Percentiles rank a stretch among this genome's conserved stretches.
These are phyloP conservation scores for Aeoliscus strigatus DNA, from an alignment of 2,797 vertebrate species.

Conservation along the genomic window DNA sequence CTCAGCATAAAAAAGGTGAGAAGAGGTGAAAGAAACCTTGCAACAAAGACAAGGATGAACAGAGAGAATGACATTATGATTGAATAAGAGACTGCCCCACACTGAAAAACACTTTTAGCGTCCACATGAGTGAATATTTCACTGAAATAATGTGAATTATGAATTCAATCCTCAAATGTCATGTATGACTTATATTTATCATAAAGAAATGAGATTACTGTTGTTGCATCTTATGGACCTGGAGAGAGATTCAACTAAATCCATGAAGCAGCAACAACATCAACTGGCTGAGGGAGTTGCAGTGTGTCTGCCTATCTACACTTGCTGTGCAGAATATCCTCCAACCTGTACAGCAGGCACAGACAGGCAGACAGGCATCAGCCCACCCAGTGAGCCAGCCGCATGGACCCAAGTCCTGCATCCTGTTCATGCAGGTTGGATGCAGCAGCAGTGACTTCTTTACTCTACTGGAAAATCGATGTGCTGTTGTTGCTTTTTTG, in stretches of 20 bases:
- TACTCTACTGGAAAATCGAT: too few species aligned
- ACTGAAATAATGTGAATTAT: too few species aligned
- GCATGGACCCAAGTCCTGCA: slow-evolving; percentile 33
- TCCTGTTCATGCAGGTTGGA: not conserved
- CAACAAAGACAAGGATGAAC: too few species aligned
- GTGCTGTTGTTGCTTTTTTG: not conserved
- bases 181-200: slow-evolving; percentile 7
- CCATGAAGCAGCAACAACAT: slow-evolving; percentile 15
- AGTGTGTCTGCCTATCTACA: slow-evolving; percentile 99
- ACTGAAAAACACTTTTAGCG: too few species aligned
- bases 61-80: too few species aligned
- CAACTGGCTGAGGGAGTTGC: slow-evolving; percentile 87
- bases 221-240: slow-evolving; percentile 7
- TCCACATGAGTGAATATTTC: too few species aligned
- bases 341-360: slow-evolving; percentile 99
- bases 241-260: slow-evolving; percentile 9
- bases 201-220: not conserved
- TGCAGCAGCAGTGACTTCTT: not conserved
- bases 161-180: too few species aligned
- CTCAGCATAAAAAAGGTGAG: slow-evolving; percentile 53
- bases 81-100: too few species aligned
- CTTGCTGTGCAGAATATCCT: slow-evolving; percentile 99
- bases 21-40: slow-evolving; percentile 25
- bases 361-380: slow-evolving; percentile 98
- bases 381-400: slow-evolving; percentile 77